A percentile compares a stretch with the other conserved stretches of the same genome.
Evolutionary conservation across 2,888 invertebrate genomes (phyloP).

Genomic region (Mermis nigrescens): DNA sequence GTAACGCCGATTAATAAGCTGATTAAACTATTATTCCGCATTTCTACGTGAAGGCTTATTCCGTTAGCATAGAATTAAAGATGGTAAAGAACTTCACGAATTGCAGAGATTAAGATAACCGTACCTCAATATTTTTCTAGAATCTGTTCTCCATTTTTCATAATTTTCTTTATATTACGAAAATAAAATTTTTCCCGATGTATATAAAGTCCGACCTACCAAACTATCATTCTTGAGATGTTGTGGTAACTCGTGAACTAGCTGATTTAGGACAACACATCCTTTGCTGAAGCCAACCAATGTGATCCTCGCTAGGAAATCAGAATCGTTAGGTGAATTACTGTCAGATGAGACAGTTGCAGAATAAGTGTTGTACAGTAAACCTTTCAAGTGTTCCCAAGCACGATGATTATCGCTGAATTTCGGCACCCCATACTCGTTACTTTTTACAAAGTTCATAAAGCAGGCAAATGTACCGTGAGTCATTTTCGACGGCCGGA

Average conservation of each 20-base stretch:
- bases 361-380: conserved; percentile 19
- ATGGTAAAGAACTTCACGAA: too few species aligned
- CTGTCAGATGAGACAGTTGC: not conserved
- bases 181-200: too few species aligned
- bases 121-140: too few species aligned
- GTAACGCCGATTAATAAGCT: too few species aligned
- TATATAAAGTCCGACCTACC: conserved; percentile 41
- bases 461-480: conserved; percentile 65
- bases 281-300: conserved; percentile 77
- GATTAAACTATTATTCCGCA: too few species aligned
- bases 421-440: conserved; percentile 55
- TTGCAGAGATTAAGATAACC: too few species aligned
- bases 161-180: too few species aligned
- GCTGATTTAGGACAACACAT: conserved; percentile 73
- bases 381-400: conserved; percentile 49
- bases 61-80: too few species aligned
- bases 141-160: too few species aligned
- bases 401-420: conserved; percentile 54
- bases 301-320: conserved; percentile 32
- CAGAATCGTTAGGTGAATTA: not conserved
- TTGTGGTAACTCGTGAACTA: conserved; percentile 57
- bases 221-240: conserved; percentile 15
- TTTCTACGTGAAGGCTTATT: too few species aligned
- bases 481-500: conserved; percentile 45
- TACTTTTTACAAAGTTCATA: conserved; percentile 65